Evolutionary conservation across 1,140 invertebrate species (phyloP).

Genomic region (Chymomyza costata): DNA sequence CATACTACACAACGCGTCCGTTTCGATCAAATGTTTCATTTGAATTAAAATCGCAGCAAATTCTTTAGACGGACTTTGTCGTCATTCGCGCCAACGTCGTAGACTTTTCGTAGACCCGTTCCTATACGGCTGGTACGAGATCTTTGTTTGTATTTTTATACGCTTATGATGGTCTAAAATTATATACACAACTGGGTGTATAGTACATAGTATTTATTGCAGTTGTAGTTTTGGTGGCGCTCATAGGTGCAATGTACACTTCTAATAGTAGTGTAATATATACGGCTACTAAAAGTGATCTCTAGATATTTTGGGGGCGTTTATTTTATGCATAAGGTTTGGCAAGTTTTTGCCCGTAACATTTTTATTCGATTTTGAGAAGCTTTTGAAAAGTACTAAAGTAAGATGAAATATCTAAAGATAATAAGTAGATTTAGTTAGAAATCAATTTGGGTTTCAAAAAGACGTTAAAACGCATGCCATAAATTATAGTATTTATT

Average conservation of each 20-base stretch:
- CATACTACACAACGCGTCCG: slow-evolving; percentile 41
- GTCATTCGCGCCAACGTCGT: slow-evolving; percentile 16
- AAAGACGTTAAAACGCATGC: no score
- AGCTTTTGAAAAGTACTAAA: no score
- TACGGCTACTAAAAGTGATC: slow-evolving; percentile 23
- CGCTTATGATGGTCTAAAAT: slow-evolving; percentile 66
- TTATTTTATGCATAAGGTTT: no score
- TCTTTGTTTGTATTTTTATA: slow-evolving; percentile 57
- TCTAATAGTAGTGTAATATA: slow-evolving; percentile 68
- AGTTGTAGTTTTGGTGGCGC: slow-evolving; percentile 33
- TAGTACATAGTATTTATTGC: slow-evolving; percentile 21
- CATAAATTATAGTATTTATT: no score
- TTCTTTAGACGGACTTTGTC: slow-evolving; percentile 65
- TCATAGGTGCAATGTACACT: slow-evolving; percentile 62
- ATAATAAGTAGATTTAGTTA: no score
- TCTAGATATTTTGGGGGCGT: no score
- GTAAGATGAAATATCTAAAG: no score
- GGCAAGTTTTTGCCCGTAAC: no score
- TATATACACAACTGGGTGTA: slow-evolving; percentile 38
- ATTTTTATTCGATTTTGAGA: no score
- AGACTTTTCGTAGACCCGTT: slow-evolving; percentile 30
- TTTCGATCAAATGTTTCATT: slow-evolving; percentile 66
- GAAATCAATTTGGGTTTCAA: no score
- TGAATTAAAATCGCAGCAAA: slow-evolving; percentile 62
- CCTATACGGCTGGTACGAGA: no score